Base-by-base conservation (phyloP, 2,888 invertebrate species). In the Eilema sororculum region DNA sequence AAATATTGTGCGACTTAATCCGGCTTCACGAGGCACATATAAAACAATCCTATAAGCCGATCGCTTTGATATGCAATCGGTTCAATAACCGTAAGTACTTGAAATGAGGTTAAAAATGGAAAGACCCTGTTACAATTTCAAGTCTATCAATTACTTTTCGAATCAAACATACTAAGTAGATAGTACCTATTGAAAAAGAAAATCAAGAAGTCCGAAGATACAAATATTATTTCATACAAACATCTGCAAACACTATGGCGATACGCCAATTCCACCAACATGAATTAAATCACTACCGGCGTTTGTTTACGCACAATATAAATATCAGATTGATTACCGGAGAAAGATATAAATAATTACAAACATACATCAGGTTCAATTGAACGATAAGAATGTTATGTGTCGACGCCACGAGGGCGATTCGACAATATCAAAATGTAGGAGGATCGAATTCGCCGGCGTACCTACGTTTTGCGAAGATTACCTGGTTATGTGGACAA, bases 211-310 rank as follows among this genome's bases (percentile, higher is more conserved):
- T n/a, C 30, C 28, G 20, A 24, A 33, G 12, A 62, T 25, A 20
- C 25, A 22, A 56, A 56, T 22, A 56, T 52, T 22, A 63, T 46
- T 10, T 16, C 3, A 57, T 52, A 52, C 30, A 22, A 9, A 46
- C 41, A n/a, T 30, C 56, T n/a, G 41, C 28, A 12, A 46, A 30
- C 13, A 46, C 64, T 22, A 77, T 83, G 84, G 84, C 82, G 77
- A 79, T 77, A 75, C 68, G 78, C 81, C 86, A 84, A 83, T 73
- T 78, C 74, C 75, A 77, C 65, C 71, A 71, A 68, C 80, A 67
- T 74, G 78, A 71, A 76, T 74, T 73, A 68, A 72, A 66, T 64
- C 72, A 69, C 66, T 74, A 41, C 79, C 74, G 61, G 72, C 65
- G 68, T 79, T 78, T 82, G 79, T 83, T 79, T 79, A 81, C 78